Evolutionary conservation across 2,888 invertebrate species (phyloP).

Genomic region (Leptinotarsa haldemani): DNA sequence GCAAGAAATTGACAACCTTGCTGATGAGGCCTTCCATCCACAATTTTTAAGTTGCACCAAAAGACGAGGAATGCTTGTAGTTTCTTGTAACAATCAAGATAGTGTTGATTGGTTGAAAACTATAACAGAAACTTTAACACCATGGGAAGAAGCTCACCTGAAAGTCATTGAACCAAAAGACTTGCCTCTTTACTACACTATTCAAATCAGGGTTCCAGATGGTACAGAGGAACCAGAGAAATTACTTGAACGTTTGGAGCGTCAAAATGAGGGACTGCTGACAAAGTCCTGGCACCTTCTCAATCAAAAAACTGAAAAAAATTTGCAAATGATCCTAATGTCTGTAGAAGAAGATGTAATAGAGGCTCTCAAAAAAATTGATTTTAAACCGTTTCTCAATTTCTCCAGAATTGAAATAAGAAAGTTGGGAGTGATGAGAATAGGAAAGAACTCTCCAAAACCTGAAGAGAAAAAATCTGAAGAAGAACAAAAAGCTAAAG

Average conservation of each 20-base stretch:
- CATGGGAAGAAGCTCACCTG: constrained; percentile 33
- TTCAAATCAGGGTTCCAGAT: constrained; percentile 9
- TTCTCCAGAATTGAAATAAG: constrained; percentile 31
- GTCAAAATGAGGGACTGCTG: constrained; percentile 31
- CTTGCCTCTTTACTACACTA: constrained; percentile 30
- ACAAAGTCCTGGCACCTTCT: constrained; percentile 32
- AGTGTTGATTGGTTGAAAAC: constrained; percentile 37
- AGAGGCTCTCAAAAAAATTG: constrained; percentile 27
- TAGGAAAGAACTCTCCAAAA: neutral
- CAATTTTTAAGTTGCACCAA: constrained; percentile 33
- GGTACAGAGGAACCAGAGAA: constrained; percentile 4
- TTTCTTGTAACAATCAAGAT: constrained; percentile 36
- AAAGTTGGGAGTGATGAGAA: constrained; percentile 14
- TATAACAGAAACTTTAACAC: constrained; percentile 23
- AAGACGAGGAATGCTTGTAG: constrained; percentile 31
- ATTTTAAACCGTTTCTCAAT: constrained; percentile 34
- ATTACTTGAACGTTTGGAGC: constrained; percentile 4
- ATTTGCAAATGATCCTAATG: constrained; percentile 25
- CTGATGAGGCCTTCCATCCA: constrained; percentile 30
- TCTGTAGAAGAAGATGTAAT: constrained; percentile 34
- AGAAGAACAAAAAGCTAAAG: neutral
- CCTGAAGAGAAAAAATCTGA: constrained; percentile 1
- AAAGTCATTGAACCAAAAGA: constrained; percentile 27
- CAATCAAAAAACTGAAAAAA: constrained; percentile 32
- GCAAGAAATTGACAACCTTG: constrained; percentile 29